Conservation (phyloP, 2,113 vertebrate genomes). For the Oryctolagus cuniculus region mOryCun1.1 NC_091438.1:150543001-150543500, state of each 20-base stretch:
- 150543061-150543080: neutral
- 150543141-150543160: conserved; percentile 4
- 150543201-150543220: conserved; percentile 57
- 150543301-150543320: neutral
- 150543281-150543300: neutral
- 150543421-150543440: neutral
- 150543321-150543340: neutral
- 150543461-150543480: neutral
- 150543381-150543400: neutral
- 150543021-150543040: neutral
- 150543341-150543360: neutral
- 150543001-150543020: neutral
- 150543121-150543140: rapidly evolving
- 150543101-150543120: neutral
- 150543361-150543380: neutral
- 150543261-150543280: neutral
- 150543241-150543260: neutral
- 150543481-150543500: neutral
- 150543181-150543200: conserved; percentile 61
- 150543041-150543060: neutral
- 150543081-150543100: neutral
- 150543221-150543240: neutral
- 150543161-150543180: conserved; percentile 69
- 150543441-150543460: neutral
- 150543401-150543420: neutral